phyloP scores from a whole-genome alignment of 2,113 vertebrate genomes.

The Stigmatopora nigra region DNA sequence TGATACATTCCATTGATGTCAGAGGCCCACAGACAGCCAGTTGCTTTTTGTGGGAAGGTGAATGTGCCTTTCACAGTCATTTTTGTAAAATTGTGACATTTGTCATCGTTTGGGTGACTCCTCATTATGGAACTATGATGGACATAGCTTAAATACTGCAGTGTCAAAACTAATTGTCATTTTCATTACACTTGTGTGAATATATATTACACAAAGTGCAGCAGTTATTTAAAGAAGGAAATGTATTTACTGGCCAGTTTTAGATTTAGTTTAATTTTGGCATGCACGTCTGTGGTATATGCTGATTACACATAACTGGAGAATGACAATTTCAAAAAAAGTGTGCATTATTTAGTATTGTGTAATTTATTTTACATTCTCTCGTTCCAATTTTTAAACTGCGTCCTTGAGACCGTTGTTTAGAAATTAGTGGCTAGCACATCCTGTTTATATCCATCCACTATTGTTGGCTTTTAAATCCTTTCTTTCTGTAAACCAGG shows the following conservation, averaged over 20 bases:
- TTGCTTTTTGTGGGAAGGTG: background rate
- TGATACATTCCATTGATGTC: background rate
- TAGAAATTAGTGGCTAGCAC: slow-evolving; percentile 1
- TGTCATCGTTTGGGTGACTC: background rate
- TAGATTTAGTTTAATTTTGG: background rate
- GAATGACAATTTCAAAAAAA: background rate
- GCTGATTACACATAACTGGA: background rate
- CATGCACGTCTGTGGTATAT: background rate
- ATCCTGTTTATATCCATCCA: slow-evolving; percentile 11
- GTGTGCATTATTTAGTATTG: background rate
- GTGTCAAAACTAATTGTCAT: background rate
- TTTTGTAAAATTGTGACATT: background rate
- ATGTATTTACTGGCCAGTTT: background rate
- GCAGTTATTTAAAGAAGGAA: no score
- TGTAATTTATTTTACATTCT: slow-evolving; percentile 37
- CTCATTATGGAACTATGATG: background rate
- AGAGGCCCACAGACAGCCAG: background rate
- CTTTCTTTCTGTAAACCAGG: slow-evolving; percentile 23
- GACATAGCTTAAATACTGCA: background rate
- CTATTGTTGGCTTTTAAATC: slow-evolving; percentile 16
- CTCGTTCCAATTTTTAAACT: slow-evolving; percentile 46
- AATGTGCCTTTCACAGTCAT: background rate
- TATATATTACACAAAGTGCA: no score
- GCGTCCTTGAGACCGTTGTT: slow-evolving; percentile 35
- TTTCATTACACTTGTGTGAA: background rate